A percentile compares a stretch with the other conserved stretches of the same genome.
Conservation (phyloP, 2,888 invertebrate species). For the Mythimna ferrago region DNA sequence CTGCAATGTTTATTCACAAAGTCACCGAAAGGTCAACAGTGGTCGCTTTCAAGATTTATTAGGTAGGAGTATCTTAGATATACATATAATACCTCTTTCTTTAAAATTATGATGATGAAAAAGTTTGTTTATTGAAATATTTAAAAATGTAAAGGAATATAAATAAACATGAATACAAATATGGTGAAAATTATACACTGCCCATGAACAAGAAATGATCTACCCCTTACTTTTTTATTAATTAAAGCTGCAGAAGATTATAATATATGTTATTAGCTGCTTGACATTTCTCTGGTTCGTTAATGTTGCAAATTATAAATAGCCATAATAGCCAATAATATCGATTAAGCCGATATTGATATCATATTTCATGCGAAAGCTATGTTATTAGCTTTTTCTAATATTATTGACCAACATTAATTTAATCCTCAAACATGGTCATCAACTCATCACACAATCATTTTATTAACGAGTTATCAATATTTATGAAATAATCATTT, state of each 20-base stretch:
- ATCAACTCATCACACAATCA: constrained; percentile 44
- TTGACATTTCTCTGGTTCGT: constrained; percentile 25
- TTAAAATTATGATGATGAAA: no score
- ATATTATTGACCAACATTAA: constrained; percentile 36
- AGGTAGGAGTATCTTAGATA: not conserved
- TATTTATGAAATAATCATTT: constrained; percentile 64
- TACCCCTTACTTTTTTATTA: not conserved
- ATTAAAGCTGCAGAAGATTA: constrained; percentile 7
- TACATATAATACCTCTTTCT: no score
- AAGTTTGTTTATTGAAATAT: no score
- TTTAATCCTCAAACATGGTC: constrained; percentile 50
- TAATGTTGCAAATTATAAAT: constrained; percentile 11
- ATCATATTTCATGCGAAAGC: constrained; percentile 39
- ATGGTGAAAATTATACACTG: not conserved
- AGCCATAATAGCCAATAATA: constrained; percentile 13
- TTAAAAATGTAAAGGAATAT: no score
- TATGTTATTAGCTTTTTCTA: constrained; percentile 50
- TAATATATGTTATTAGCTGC: constrained; percentile 13
- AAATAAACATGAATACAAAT: no score
- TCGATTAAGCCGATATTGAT: constrained; percentile 17
- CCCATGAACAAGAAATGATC: not conserved
- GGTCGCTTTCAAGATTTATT: not conserved
- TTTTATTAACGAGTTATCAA: constrained; percentile 60
- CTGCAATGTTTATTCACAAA: constrained; percentile 6
- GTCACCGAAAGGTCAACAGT: not conserved